A percentile compares a stretch with the other conserved stretches of the same genome.
These are phyloP conservation scores for Athene cunicularia DNA, from an alignment of 2,113 vertebrate species.

Conservation along the genomic window DNA sequence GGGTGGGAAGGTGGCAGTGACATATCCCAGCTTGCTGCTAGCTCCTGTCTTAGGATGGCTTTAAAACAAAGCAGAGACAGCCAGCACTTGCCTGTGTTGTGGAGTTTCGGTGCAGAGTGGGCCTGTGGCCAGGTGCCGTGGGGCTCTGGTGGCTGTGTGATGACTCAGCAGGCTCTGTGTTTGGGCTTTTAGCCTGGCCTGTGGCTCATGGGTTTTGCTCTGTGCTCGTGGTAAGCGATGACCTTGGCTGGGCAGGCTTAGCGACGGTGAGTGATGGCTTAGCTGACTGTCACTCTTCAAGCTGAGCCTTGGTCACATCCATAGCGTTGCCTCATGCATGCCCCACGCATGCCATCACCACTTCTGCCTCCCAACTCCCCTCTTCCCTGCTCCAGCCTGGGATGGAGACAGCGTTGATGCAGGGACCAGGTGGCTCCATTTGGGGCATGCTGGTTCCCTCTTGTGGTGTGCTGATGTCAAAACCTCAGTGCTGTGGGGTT, in stretches of 20 bases:
- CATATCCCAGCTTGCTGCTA: not conserved
- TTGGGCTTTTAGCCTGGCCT: not conserved
- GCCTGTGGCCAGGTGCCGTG: not conserved
- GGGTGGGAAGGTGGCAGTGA: not conserved
- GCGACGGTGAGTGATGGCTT: not conserved
- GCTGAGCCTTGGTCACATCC: not conserved
- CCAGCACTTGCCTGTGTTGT: not conserved
- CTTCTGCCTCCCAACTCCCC: not conserved
- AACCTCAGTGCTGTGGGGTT: constrained; percentile 15
- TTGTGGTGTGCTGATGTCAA: not conserved
- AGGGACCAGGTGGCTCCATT: not conserved
- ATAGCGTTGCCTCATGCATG: fast-evolving
- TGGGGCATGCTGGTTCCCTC: constrained; percentile 17
- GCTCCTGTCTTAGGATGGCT: not conserved
- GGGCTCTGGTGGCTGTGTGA: not conserved
- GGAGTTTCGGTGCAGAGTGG: not conserved
- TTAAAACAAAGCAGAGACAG: not conserved
- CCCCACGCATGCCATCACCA: not conserved
- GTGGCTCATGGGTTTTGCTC: not conserved
- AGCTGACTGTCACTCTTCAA: not conserved
- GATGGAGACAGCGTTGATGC: not conserved
- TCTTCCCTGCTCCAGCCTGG: not conserved
- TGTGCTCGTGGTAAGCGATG: not conserved
- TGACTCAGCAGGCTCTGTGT: fast-evolving
- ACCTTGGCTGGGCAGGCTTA: not conserved